Evolutionary conservation across 2,113 vertebrate species (phyloP).

Genomic region (Corvus cornix): DNA sequence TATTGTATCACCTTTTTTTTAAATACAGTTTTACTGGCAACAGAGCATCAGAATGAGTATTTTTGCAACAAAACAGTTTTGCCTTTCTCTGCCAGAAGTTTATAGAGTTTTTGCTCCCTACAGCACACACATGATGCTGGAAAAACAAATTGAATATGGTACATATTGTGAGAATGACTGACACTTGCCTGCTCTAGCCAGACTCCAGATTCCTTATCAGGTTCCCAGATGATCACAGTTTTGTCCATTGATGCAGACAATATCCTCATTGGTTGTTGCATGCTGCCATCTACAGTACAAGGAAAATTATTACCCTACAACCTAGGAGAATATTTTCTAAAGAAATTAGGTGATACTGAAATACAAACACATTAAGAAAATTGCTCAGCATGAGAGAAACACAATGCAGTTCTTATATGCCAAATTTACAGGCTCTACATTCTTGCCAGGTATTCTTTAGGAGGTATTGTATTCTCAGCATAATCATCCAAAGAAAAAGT

Average conservation of each 20-base stretch:
- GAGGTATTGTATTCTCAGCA: not conserved
- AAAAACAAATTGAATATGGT: not conserved
- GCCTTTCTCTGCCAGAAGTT: not conserved
- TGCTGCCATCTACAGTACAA: slow-evolving; percentile 81
- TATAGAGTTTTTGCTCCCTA: not conserved
- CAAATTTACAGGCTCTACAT: not conserved
- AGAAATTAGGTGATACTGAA: not conserved
- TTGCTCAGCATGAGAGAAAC: not conserved
- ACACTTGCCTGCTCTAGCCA: slow-evolving; percentile 92
- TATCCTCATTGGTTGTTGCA: slow-evolving; percentile 84
- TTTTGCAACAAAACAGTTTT: not conserved
- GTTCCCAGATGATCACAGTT: slow-evolving; percentile 96
- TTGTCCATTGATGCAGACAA: slow-evolving; percentile 97
- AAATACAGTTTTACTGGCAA: not conserved
- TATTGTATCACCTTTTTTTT: not conserved
- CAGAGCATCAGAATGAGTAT: not conserved
- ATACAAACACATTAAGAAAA: not conserved
- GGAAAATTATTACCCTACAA: slow-evolving; percentile 13
- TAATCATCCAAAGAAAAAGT: not conserved
- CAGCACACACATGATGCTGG: not conserved
- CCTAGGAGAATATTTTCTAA: not conserved
- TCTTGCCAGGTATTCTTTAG: not conserved
- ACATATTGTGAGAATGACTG: not conserved
- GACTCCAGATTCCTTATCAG: slow-evolving; percentile 91
- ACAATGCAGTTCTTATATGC: not conserved